Base-by-base conservation (phyloP, 2,888 invertebrate genomes). In the Pecten maximus region DNA sequence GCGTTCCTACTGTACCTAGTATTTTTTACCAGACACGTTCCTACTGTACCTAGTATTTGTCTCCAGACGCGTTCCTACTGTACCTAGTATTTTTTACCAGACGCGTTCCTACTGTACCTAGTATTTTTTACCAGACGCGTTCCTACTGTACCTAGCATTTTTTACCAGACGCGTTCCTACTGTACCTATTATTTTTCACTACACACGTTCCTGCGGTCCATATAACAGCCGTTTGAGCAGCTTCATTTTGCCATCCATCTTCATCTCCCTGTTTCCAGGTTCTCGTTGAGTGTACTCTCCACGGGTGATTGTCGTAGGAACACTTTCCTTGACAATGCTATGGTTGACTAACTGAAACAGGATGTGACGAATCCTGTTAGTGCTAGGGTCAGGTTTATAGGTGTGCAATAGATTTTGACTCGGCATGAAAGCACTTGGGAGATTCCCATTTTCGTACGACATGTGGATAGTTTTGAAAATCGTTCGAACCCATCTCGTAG, bases 401-500 rank as follows among this genome's bases (percentile, higher is more conserved):
- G 74, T 74, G 15, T 74, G 74, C 74, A 74, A 74, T 23, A 74
- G 35, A 74, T 74, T 74, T 74, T 74, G 74, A 12, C 74, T 74
- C 8, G 74, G 74, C 74, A 74, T 74, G 74, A 74, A 74, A 74
- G 74, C 74, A 35, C 74, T 74, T 2, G 74, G 74, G 10, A 74
- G 74, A 74, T 74, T 28, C 6, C 74, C 74, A 28, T 74, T 28
- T 15, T 74, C 74, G 23, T 74, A 74, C 10, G 74, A 74, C 35
- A 35, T 35, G 35, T 74, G 74, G 12, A 74, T 28, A 0, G 28
- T 35, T 74, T 16, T 74, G 35, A 74, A 74, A 15, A 35, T 74
- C 2, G 28, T 74, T 74, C 74, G 74, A 74, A 74, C 74, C 74
- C 74, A 74, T 35, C 16, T 74, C 12, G 74, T 74, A 28, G 15